phyloP scores from a whole-genome alignment of 1,140 invertebrate genomes.

The Lamellibrachia luymesi region DNA sequence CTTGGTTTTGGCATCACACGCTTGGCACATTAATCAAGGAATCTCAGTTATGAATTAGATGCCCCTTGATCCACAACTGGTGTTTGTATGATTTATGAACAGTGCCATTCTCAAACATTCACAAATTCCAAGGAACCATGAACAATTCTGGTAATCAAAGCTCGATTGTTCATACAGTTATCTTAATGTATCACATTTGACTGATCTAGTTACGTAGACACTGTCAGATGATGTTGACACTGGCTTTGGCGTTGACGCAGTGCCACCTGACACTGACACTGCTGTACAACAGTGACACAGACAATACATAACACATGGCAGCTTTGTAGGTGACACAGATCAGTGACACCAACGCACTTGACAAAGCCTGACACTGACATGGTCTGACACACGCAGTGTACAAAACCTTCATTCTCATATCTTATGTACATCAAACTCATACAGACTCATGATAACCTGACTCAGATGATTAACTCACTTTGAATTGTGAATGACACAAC shows the following conservation, averaged over 20 bases:
- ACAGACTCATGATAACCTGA: not conserved
- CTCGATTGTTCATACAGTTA: not conserved
- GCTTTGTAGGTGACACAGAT: not conserved
- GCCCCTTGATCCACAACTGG: too few species aligned
- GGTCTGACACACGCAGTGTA: not conserved
- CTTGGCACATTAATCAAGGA: not conserved
- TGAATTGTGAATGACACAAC: not conserved
- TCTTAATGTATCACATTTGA: not conserved
- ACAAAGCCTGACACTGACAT: not conserved
- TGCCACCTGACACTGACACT: not conserved
- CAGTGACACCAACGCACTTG: not conserved
- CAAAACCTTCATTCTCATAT: not conserved
- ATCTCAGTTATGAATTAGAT: not conserved
- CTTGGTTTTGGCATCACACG: not conserved
- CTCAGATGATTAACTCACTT: not conserved
- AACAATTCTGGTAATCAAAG: not conserved
- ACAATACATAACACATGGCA: not conserved
- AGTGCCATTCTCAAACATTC: not conserved
- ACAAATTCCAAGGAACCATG: not conserved
- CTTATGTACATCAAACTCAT: not conserved
- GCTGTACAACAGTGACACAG: not conserved
- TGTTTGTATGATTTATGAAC: not conserved
- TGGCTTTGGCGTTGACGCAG: not conserved
- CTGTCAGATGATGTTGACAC: not conserved
- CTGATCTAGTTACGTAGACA: not conserved